phyloP scores from a whole-genome alignment of 2,888 invertebrate species.

The Pocota personata region DNA sequence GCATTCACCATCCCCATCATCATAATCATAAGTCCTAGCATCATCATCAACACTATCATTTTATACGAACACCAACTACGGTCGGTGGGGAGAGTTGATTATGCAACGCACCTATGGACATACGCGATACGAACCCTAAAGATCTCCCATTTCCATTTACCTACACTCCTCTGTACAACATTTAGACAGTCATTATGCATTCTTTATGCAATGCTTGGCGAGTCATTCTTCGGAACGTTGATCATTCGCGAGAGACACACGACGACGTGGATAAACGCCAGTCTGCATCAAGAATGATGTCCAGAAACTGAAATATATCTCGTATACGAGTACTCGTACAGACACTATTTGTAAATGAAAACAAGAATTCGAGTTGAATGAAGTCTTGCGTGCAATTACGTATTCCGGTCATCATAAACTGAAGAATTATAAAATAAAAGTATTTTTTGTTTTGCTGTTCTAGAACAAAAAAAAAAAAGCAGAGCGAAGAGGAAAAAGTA shows the following conservation, averaged over 20 bases:
- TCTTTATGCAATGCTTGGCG: conserved; percentile 67
- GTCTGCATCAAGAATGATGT: conserved; percentile 57
- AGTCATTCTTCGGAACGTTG: conserved; percentile 67
- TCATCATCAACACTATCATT: conserved; percentile 13
- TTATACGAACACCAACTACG: neutral
- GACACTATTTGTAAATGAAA: conserved; percentile 39
- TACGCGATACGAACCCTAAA: conserved; percentile 44
- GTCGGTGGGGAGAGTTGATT: conserved; percentile 16
- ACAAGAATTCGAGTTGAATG: conserved; percentile 58
- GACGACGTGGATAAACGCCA: conserved; percentile 42
- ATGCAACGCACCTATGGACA: conserved; percentile 38
- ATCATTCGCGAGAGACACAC: conserved; percentile 48
- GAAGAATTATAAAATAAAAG: conserved; percentile 55
- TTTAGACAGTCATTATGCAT: conserved; percentile 65
- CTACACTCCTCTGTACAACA: neutral
- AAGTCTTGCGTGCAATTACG: conserved; percentile 69
- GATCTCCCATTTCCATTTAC: conserved; percentile 14
- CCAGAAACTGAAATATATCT: conserved; percentile 51
- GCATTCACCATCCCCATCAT: conserved; percentile 16
- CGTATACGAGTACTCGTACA: neutral
- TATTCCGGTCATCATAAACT: conserved; percentile 71
- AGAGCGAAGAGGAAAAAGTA: neutral
- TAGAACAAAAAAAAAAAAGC: neutral
- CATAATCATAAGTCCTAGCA: neutral
- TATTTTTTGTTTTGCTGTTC: neutral